phyloP scores from a whole-genome alignment of 2,797 vertebrate genomes.

The Sebastes oblongus region DNA sequence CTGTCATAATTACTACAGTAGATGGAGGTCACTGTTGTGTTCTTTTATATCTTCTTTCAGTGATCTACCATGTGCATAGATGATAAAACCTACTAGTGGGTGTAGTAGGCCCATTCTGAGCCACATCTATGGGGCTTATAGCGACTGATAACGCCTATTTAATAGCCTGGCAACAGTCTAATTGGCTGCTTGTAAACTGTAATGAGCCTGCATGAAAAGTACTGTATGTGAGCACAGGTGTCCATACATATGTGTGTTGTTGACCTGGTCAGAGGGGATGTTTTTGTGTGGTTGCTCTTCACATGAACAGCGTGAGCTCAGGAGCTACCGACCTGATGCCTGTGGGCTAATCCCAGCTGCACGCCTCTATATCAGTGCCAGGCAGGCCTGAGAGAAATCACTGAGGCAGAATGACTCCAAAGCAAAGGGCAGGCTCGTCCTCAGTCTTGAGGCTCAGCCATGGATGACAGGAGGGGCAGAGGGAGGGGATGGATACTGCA shows the following conservation, averaged over 20 bases:
- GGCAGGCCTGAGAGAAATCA: conserved; percentile 39
- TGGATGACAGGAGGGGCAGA: conserved; percentile 19
- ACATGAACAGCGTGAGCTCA: background rate
- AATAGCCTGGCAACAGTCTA: too few relatives aligned
- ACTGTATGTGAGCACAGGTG: background rate
- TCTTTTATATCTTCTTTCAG: too few relatives aligned
- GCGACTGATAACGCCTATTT: too few relatives aligned
- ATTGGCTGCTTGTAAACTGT: too few relatives aligned
- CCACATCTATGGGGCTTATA: too few relatives aligned
- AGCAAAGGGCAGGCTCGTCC: conserved; percentile 30
- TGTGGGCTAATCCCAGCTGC: conserved; percentile 31
- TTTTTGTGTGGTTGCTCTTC: background rate
- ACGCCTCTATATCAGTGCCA: conserved; percentile 20
- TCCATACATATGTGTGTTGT: background rate
- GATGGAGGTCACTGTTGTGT: too few relatives aligned
- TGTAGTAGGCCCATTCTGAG: too few relatives aligned
- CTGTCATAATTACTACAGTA: too few relatives aligned
- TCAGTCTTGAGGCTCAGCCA: conserved; percentile 9
- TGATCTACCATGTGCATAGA: too few relatives aligned
- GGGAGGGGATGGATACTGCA: background rate
- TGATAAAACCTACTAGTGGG: too few relatives aligned
- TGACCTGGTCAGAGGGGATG: background rate
- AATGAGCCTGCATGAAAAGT: background rate
- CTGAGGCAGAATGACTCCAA: conserved; percentile 37
- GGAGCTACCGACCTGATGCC: conserved; percentile 30